phyloP scores from a whole-genome alignment of 2,888 invertebrate species.

The Tenthredo amoena region DNA sequence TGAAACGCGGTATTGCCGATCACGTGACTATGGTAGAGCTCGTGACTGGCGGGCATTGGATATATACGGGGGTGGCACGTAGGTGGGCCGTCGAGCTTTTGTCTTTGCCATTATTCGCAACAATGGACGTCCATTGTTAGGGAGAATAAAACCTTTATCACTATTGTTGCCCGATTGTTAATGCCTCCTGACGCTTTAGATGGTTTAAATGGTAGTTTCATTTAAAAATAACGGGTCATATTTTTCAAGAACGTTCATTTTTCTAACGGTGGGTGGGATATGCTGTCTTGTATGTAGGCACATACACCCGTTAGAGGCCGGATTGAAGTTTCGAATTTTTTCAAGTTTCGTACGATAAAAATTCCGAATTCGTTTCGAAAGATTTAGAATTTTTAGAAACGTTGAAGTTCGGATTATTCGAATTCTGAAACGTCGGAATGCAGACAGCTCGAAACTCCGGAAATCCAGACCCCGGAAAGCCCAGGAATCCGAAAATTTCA shows the following conservation, averaged over 20 bases:
- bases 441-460: no score
- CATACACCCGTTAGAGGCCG: neutral
- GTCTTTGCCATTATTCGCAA: conserved; percentile 52
- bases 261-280: neutral
- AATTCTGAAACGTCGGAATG: no score
- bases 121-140: conserved; percentile 50
- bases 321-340: neutral
- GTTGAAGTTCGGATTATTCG: no score
- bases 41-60: conserved; percentile 45
- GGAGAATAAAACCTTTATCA: conserved; percentile 52
- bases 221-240: conserved; percentile 48
- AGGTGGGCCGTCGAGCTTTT: conserved; percentile 49
- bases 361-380: no score
- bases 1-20: conserved; percentile 41
- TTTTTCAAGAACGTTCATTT: conserved; percentile 47
- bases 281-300: neutral
- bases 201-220: conserved; percentile 51
- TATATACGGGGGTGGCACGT: conserved; percentile 26
- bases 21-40: conserved; percentile 25
- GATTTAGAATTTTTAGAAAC: no score
- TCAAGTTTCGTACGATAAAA: neutral
- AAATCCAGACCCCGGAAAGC: no score
- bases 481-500: no score
- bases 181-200: conserved; percentile 48
- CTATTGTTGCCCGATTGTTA: conserved; percentile 52